These are phyloP conservation scores for Oxystoma pomonae DNA, from an alignment of 2,888 invertebrate species.

Conservation along the genomic window DNA sequence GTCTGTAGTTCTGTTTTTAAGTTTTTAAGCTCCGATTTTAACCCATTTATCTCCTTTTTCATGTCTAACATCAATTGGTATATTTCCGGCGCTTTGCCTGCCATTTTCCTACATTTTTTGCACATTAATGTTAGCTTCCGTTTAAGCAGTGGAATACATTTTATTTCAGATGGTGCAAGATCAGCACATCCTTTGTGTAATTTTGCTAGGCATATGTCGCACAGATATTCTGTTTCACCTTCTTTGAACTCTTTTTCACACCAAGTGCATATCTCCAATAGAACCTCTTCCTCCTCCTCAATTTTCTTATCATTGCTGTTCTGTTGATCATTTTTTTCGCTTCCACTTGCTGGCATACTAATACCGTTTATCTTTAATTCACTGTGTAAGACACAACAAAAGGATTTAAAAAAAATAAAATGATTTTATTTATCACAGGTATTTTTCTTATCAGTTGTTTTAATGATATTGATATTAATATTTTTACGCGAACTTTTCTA, in stretches of 20 bases:
- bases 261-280: too few species aligned
- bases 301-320: neutral
- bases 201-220: neutral
- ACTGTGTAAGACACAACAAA: too few species aligned
- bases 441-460: too few species aligned
- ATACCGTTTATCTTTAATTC: too few species aligned
- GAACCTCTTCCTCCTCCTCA: neutral
- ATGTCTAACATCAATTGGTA: neutral
- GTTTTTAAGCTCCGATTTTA: neutral
- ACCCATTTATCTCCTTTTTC: neutral
- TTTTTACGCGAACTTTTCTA: too few species aligned
- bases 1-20: neutral
- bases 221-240: neutral
- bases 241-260: neutral
- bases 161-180: neutral
- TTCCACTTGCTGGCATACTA: neutral
- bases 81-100: neutral
- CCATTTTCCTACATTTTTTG: neutral
- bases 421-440: too few species aligned
- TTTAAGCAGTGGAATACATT: neutral
- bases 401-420: too few species aligned
- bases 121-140: neutral
- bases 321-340: neutral
- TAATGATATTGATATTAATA: too few species aligned
- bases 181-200: neutral